phyloP scores from a whole-genome alignment of 2,797 vertebrate species.

The Champsocephalus esox region DNA sequence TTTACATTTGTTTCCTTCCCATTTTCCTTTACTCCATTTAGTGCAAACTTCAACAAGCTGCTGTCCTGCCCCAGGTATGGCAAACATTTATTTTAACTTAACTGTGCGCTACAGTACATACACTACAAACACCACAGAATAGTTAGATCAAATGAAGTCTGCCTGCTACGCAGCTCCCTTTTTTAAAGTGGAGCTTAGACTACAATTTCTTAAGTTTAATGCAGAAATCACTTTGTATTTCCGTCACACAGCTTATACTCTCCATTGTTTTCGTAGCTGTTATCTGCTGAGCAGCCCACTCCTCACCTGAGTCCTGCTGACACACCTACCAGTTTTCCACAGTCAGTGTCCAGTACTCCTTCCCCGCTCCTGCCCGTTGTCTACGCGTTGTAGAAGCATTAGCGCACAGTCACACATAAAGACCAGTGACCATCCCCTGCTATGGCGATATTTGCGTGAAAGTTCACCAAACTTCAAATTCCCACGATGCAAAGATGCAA shows the following conservation, averaged over 20 bases:
- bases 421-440: too few relatives aligned
- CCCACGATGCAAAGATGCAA: too few relatives aligned
- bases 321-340: slow-evolving; percentile 57
- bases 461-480: too few relatives aligned
- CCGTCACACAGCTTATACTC: slow-evolving; percentile 2
- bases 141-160: slow-evolving; percentile 2
- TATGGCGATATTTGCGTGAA: too few relatives aligned
- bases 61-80: slow-evolving; percentile 77
- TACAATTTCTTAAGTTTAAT: not conserved
- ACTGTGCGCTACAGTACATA: slow-evolving; percentile 2
- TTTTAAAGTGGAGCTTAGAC: slow-evolving; percentile 11
- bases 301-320: slow-evolving; percentile 72
- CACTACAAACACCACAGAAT: slow-evolving; percentile 27
- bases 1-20: slow-evolving; percentile 66
- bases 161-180: slow-evolving; percentile 17
- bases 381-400: slow-evolving; percentile 23
- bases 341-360: slow-evolving; percentile 57
- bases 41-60: slow-evolving; percentile 76
- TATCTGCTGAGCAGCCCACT: slow-evolving; percentile 60
- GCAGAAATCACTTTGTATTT: slow-evolving; percentile 10
- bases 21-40: slow-evolving; percentile 75
- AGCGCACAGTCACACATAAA: too few relatives aligned
- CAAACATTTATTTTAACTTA: slow-evolving; percentile 30
- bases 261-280: slow-evolving; percentile 45
- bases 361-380: slow-evolving; percentile 67